Evolutionary conservation across 2,797 vertebrate genomes (phyloP).

Genomic region (Pampus argenteus): DNA sequence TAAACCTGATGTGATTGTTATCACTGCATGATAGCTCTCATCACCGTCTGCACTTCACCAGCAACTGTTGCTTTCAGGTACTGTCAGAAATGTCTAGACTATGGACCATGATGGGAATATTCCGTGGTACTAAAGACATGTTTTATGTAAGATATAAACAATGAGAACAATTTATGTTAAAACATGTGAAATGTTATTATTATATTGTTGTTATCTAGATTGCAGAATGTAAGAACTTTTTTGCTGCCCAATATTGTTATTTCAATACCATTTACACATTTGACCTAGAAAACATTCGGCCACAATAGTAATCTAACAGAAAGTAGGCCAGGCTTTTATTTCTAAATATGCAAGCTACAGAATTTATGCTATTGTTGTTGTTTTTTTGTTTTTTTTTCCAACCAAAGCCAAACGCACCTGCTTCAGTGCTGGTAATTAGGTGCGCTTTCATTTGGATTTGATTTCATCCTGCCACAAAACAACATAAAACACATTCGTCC

Average conservation of each 20-base stretch:
- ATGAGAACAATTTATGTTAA: background rate
- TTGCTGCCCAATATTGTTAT: too few relatives aligned
- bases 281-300: background rate
- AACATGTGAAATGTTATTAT: too few relatives aligned
- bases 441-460: background rate
- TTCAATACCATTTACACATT: background rate
- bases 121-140: background rate
- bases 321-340: background rate
- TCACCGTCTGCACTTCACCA: background rate
- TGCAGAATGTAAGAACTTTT: background rate
- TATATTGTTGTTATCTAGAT: background rate
- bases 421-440: background rate
- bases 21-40: background rate
- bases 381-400: background rate
- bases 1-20: background rate
- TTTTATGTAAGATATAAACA: background rate
- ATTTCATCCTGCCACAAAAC: background rate
- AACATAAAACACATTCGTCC: background rate
- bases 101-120: accelerated
- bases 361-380: background rate
- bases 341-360: background rate
- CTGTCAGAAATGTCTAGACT: background rate
- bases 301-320: background rate
- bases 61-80: constrained; percentile 7
- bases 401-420: background rate